Base-by-base conservation (phyloP, 2,113 vertebrate genomes). In the Etheostoma cragini region DNA sequence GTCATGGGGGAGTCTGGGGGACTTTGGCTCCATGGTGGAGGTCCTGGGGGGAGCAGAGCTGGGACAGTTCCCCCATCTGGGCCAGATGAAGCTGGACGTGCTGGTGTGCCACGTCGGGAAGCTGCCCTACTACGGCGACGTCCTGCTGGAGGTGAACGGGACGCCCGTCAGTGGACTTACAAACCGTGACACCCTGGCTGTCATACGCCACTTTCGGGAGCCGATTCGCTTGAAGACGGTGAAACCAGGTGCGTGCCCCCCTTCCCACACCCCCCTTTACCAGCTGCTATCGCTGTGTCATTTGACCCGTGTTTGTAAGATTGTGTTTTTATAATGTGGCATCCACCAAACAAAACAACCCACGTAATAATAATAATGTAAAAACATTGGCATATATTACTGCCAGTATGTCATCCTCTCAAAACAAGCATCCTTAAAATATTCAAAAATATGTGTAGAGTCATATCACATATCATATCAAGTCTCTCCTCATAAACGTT, bases 121-220 rank as follows among this genome's bases (percentile, higher is more conserved):
- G 85, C 91, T 96, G 83, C 97, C 97, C 78, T 89, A 93, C 82
- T 95, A 96, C 1, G 97, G 97, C 1, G 98, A 99, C 89, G 96
- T 99, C 45, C 89, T 99, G 91, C 94, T 99, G 93, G 98, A 99
- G 94, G 97, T 98, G 92, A 99, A 99, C 95, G 97, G 97, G 71
- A 99, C 97, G 42, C 98, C 98, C 1, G 97, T 99, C 78, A 98
- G 97, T 92, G 98, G 98, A 90, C 97, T 99, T 88, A 99, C 98
- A 52, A 93, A 97, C 93, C 96, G 98, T 15, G 98, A 98, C 94
- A 97, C 97, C 16, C 93, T 97, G 89, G 98, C 98, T 42, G 97
- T 99, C 92, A 96, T 99, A 58, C 96, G 97, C 71, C 97, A 99
- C 97, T 98, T 98, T 93, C 94, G 96, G 79, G 97, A 98, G 91